Evolutionary conservation across 1,140 invertebrate species (phyloP).

Genomic region (Choristoneura fumiferana): DNA sequence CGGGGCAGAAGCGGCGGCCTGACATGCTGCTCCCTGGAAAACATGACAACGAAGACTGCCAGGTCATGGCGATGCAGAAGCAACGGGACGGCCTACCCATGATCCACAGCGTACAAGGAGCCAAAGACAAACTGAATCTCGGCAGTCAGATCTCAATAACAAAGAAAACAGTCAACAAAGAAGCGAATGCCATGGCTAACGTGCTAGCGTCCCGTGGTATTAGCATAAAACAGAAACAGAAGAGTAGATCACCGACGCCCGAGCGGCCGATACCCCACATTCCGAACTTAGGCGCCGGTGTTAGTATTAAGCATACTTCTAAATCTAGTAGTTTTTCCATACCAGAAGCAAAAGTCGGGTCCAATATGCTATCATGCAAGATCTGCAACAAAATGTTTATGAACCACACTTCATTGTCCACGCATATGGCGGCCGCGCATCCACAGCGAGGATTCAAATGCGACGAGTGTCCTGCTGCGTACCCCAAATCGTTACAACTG

Average conservation of each 20-base stretch:
- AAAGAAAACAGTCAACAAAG: conserved; percentile 81
- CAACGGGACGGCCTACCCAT: conserved; percentile 85
- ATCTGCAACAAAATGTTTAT: conserved; percentile 72
- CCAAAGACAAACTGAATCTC: conserved; percentile 70
- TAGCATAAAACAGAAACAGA: conserved; percentile 83
- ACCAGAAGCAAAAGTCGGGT: conserved; percentile 67
- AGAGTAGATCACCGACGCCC: conserved; percentile 67
- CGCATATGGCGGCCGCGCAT: conserved; percentile 65
- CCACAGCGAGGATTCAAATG: conserved; percentile 79
- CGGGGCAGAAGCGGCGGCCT: conserved; percentile 54
- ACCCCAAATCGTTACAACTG: conserved; percentile 82
- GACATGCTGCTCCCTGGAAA: conserved; percentile 73
- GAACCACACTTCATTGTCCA: conserved; percentile 58
- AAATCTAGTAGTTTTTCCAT: conserved; percentile 69
- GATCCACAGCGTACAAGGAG: conserved; percentile 85
- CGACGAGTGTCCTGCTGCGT: conserved; percentile 84
- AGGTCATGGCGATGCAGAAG: conserved; percentile 84
- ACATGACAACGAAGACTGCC: conserved; percentile 76
- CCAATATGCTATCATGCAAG: conserved; percentile 60
- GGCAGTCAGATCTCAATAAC: conserved; percentile 81
- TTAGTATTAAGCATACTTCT: conserved; percentile 81
- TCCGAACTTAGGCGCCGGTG: conserved; percentile 85
- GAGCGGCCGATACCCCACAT: conserved; percentile 65
- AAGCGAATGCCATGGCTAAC: conserved; percentile 86
- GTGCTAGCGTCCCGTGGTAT: conserved; percentile 87